Percentiles rank a stretch among this genome's conserved stretches.
These are phyloP conservation scores for Anser cygnoides DNA, from an alignment of 2,113 vertebrate species.

Conservation along the genomic window DNA sequence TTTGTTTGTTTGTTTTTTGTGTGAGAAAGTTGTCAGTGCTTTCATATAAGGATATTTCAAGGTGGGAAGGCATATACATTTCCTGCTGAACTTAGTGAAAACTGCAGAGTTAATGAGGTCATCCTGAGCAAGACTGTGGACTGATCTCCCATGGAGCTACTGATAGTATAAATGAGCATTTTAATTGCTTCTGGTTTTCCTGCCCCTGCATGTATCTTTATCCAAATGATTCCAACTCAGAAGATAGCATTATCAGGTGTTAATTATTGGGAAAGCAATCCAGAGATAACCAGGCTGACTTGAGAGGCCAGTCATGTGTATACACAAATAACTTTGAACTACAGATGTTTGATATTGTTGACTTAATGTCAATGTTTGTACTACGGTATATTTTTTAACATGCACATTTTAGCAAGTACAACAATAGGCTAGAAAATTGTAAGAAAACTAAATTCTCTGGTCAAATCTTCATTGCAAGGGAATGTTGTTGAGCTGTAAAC, in stretches of 20 bases:
- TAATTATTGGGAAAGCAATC: conserved; percentile 13
- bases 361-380: background rate
- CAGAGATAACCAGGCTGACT: background rate
- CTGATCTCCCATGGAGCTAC: background rate
- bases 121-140: background rate
- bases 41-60: background rate
- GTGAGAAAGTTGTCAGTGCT: background rate
- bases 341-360: background rate
- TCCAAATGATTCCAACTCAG: background rate
- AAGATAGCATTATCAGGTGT: background rate
- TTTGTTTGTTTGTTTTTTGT: background rate
- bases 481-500: background rate
- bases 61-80: background rate
- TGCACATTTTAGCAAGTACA: background rate
- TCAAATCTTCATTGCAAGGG: background rate
- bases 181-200: conserved; percentile 44
- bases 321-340: background rate
- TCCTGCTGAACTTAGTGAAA: background rate
- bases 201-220: background rate
- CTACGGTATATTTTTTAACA: background rate
- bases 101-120: background rate
- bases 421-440: background rate
- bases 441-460: background rate
- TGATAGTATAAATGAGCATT: conserved; percentile 37
- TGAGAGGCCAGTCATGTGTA: background rate